Percentiles rank a stretch among this genome's conserved stretches.
Evolutionary conservation across 2,113 vertebrate species (phyloP).

Genomic region (Aphelocoma coerulescens): DNA sequence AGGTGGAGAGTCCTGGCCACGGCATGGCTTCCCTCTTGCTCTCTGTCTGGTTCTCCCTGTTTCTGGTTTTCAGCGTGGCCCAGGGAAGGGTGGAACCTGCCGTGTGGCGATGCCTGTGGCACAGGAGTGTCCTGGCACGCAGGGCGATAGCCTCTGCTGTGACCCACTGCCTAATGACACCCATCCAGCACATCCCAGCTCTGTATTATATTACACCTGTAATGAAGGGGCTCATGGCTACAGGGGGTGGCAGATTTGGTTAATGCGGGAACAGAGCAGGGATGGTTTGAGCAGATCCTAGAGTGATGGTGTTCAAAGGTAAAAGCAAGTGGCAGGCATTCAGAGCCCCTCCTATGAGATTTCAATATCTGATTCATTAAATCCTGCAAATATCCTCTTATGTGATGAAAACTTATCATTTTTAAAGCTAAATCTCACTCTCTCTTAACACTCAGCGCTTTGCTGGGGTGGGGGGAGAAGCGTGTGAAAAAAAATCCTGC

Average conservation of each 20-base stretch:
- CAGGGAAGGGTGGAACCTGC: background rate
- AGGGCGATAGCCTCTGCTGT: background rate
- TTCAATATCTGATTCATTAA: background rate
- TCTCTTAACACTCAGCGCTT: background rate
- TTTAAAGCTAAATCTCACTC: background rate
- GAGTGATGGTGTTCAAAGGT: background rate
- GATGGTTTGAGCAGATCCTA: background rate
- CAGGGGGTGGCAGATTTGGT: background rate
- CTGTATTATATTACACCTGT: fast-evolving
- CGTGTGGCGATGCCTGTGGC: fast-evolving
- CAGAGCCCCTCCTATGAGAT: background rate
- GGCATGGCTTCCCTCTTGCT: fast-evolving
- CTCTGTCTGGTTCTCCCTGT: background rate
- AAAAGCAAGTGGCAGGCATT: background rate
- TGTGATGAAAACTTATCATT: background rate
- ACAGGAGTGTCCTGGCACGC: fast-evolving
- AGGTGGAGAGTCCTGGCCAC: fast-evolving
- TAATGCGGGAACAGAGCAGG: background rate
- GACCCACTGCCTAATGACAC: fast-evolving
- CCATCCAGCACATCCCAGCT: background rate
- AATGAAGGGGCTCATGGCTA: background rate
- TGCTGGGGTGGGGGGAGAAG: background rate
- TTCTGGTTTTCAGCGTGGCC: fast-evolving
- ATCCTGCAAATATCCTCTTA: background rate
- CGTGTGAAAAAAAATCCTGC: fast-evolving